phyloP scores from a whole-genome alignment of 2,888 invertebrate species.

The Drosophila leonis region DNA sequence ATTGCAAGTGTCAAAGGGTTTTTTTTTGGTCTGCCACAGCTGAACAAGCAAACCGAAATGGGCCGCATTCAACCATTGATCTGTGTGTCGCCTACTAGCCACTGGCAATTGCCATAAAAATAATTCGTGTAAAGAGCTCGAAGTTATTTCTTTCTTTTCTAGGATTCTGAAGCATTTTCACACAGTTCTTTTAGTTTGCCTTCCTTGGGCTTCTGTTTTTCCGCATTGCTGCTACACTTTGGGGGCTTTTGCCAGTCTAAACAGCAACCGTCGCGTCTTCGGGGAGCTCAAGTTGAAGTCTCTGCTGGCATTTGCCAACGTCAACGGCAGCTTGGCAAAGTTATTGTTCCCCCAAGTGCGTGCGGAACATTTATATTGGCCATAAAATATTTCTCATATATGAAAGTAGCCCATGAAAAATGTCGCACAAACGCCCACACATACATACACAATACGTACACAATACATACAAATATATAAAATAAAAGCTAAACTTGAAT shows the following conservation, averaged over 20 bases:
- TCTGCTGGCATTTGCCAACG: slow-evolving; percentile 65
- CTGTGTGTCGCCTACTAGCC: slow-evolving; percentile 17
- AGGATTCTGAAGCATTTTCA: slow-evolving; percentile 19
- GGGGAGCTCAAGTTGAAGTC: slow-evolving; percentile 43
- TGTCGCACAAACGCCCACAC: slow-evolving; percentile 29
- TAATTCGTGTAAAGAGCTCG: not conserved
- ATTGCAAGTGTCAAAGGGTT: slow-evolving; percentile 64
- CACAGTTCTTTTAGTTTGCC: slow-evolving; percentile 23
- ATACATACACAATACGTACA: slow-evolving; percentile 7
- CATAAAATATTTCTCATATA: slow-evolving; percentile 70
- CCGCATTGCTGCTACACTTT: slow-evolving; percentile 44
- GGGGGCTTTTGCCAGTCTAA: slow-evolving; percentile 49
- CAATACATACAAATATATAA: slow-evolving; percentile 2
- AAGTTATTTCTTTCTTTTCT: not conserved
- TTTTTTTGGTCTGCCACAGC: slow-evolving; percentile 56
- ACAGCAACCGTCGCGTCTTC: slow-evolving; percentile 42
- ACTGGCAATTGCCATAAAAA: slow-evolving; percentile 39
- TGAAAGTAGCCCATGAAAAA: slow-evolving; percentile 50
- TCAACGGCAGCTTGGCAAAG: slow-evolving; percentile 66
- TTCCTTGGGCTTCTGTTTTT: slow-evolving; percentile 47
- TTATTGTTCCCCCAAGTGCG: slow-evolving; percentile 75
- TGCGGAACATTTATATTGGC: slow-evolving; percentile 76
- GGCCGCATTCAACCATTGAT: slow-evolving; percentile 53
- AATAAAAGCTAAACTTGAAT: slow-evolving; percentile 27
- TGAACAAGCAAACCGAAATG: slow-evolving; percentile 41